These are phyloP conservation scores for Macquaria australasica DNA, from an alignment of 2,113 vertebrate genomes.

Conservation along the genomic window DNA sequence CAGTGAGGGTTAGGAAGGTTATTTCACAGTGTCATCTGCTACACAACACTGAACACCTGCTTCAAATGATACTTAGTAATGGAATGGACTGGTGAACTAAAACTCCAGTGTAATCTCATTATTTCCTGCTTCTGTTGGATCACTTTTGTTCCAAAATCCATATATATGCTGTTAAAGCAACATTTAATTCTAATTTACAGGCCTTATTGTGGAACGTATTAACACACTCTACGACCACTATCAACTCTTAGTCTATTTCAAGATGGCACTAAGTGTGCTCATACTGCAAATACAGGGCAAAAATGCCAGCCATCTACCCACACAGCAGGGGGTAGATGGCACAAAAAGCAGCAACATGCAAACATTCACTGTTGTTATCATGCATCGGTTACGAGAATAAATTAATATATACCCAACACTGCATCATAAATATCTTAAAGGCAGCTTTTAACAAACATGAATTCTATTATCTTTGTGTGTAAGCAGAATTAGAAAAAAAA, in stretches of 20 bases:
- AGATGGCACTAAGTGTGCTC: conserved; percentile 1
- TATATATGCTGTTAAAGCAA: conserved; percentile 6
- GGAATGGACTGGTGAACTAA: conserved; percentile 28
- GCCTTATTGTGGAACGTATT: conserved; percentile 18
- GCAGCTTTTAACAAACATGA: background rate
- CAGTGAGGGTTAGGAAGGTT: conserved; percentile 30
- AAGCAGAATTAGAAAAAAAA: too few relatives aligned
- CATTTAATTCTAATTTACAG: conserved; percentile 47
- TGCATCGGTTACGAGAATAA: background rate
- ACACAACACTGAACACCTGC: conserved; percentile 47
- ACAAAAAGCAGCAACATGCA: background rate
- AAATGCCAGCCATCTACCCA: background rate
- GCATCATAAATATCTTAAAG: background rate
- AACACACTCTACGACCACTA: background rate
- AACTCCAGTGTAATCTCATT: conserved; percentile 28
- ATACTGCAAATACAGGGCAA: background rate
- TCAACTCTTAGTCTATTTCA: conserved; percentile 27
- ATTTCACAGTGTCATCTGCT: conserved; percentile 36
- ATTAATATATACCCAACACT: background rate
- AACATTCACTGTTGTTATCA: background rate
- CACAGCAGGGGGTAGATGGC: too few relatives aligned
- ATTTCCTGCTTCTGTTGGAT: conserved; percentile 36
- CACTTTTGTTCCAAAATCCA: conserved; percentile 18
- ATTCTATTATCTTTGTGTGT: too few relatives aligned
- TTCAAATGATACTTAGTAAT: conserved; percentile 40